Conservation (phyloP, 2,888 invertebrate species). For the Baronia brevicornis region DNA sequence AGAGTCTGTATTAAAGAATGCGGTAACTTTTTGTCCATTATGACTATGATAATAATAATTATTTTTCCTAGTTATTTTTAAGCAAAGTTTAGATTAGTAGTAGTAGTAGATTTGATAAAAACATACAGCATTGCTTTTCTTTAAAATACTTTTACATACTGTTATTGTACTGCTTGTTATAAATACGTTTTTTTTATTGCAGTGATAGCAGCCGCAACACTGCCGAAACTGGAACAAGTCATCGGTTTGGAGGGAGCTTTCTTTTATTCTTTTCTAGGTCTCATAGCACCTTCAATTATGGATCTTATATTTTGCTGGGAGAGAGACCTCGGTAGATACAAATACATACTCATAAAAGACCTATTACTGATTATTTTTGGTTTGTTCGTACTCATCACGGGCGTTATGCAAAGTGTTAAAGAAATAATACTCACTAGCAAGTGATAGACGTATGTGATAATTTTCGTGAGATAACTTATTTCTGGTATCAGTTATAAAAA, state of each 20-base stretch:
- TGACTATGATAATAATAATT: too few relatives aligned
- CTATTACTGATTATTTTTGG: conserved; percentile 76
- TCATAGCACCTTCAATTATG: conserved; percentile 82
- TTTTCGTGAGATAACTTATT: not conserved
- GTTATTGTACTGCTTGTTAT: too few relatives aligned
- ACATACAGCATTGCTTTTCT: too few relatives aligned
- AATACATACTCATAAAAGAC: conserved; percentile 83
- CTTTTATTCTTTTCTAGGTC: conserved; percentile 83
- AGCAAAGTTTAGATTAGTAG: too few relatives aligned
- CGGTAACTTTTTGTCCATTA: too few relatives aligned
- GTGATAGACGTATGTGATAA: conserved; percentile 16
- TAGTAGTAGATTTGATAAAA: too few relatives aligned
- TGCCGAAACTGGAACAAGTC: conserved; percentile 61
- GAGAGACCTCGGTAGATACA: conserved; percentile 77
- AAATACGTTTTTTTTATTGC: conserved; percentile 23
- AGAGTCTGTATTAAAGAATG: too few relatives aligned
- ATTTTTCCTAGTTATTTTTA: conserved; percentile 1
- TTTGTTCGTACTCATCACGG: conserved; percentile 80
- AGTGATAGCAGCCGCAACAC: conserved; percentile 58
- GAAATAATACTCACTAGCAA: conserved; percentile 43
- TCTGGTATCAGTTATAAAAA: too few relatives aligned
- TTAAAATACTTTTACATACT: too few relatives aligned
- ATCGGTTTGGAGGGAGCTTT: conserved; percentile 71
- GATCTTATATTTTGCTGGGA: conserved; percentile 84
- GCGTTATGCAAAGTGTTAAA: conserved; percentile 69